Evolutionary conservation across 2,888 invertebrate genomes (phyloP).

Genomic region (Lamellibrachia satsuma): DNA sequence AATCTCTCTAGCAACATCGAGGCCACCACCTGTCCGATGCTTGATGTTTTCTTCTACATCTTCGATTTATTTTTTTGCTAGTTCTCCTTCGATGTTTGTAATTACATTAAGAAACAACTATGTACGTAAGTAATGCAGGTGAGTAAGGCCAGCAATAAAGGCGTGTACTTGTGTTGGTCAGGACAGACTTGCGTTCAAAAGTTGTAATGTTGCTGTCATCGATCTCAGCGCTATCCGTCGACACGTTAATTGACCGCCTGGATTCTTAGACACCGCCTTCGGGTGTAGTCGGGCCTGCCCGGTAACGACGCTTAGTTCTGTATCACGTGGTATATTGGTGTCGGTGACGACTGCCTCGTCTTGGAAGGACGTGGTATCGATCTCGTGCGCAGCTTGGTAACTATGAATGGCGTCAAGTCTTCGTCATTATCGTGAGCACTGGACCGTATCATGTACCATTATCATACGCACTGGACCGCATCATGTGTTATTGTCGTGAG

Average conservation of each 20-base stretch:
- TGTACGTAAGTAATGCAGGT: too few species aligned
- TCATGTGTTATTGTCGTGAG: too few species aligned
- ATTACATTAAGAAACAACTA: too few species aligned
- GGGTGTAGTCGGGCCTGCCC: not conserved
- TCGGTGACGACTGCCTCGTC: not conserved
- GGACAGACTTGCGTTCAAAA: not conserved
- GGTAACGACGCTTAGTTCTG: not conserved
- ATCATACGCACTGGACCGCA: not conserved
- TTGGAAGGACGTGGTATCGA: not conserved
- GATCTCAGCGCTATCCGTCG: not conserved
- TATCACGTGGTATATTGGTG: not conserved
- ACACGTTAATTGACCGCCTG: not conserved
- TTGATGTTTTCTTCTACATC: too few species aligned
- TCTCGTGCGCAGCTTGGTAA: not conserved
- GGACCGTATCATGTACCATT: not conserved
- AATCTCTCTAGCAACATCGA: too few species aligned
- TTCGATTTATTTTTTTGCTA: too few species aligned
- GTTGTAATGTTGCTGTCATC: not conserved
- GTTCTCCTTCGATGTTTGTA: too few species aligned
- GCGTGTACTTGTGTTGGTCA: too few species aligned
- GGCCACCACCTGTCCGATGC: too few species aligned
- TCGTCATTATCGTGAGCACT: not conserved
- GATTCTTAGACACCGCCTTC: not conserved
- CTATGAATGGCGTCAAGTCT: not conserved
- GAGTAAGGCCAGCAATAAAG: too few species aligned